Evolutionary conservation across 2,113 vertebrate genomes (phyloP), one percentile per base, ranked within the genome.

Genomic region (Channa argus): DNA sequence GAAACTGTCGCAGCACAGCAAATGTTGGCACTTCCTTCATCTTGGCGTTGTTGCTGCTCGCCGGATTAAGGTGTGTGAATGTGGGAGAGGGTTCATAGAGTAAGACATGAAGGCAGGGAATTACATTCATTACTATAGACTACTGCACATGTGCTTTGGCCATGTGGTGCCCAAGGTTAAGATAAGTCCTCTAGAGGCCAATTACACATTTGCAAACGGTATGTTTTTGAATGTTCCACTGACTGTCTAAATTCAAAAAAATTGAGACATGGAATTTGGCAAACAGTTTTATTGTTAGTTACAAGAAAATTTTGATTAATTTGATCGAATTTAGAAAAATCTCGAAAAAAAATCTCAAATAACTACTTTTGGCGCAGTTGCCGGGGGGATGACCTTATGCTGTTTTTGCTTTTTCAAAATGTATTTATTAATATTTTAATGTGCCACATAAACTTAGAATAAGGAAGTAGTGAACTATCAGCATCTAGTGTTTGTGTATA

Each of bases 1-100:
- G 83, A 94, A 93, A 94, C 91, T 90, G 88, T 89, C 75, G 82
- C 82, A 66, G 84, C 75, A 13, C 71, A 85, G 88, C 88, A 92
- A 92, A 93, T 87, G 84, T 93, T 92, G 87, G 90, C 91, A 90
- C 87, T 80, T 87, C 71, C 54, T 82, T 88, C 74, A 75, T 84
- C 79, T 81, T 90, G 77, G 78, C 67, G 13, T 45, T 68, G 71
- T 74, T 65, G 72, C 58, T 43, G 58, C 82, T 79, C 15, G 24
- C 53, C 65, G 65, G 60, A 71, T 73, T 53, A 53, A 43, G 33
- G 68, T 64, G 54, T 74, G 80, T 77, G 77, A 82, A 80, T 62
- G 73, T 71, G 44, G 62, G 36, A 63, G 56, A 64, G 59, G 63
- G 45, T 61, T 54, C 67, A 45, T 36, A 33, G 37, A 64, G 61